These are phyloP conservation scores for Arrhamphus sclerolepis DNA, from an alignment of 2,797 vertebrate species.

Conservation along the genomic window DNA sequence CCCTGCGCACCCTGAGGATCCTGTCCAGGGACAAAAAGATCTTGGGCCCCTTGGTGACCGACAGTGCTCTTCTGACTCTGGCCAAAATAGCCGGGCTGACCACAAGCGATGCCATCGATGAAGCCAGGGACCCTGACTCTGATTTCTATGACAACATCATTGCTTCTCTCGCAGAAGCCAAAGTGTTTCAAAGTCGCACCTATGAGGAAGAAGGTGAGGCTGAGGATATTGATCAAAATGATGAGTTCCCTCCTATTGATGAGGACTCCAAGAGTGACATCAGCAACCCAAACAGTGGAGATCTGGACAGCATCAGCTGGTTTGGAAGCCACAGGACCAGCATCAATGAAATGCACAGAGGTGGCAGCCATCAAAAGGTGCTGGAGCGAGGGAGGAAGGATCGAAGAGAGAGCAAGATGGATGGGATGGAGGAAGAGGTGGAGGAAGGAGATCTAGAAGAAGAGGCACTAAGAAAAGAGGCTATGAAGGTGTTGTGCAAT, in stretches of 20 bases:
- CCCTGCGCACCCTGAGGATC: constrained; percentile 78
- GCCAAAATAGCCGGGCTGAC: constrained; percentile 73
- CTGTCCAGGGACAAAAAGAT: constrained; percentile 82
- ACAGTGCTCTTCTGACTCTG: constrained; percentile 70
- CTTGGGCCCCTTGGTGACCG: constrained; percentile 77
- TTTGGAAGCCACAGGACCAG: constrained; percentile 52
- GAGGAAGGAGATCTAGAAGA: constrained; percentile 66
- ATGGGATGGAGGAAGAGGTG: constrained; percentile 61
- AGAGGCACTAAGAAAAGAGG: constrained; percentile 78
- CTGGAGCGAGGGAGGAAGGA: constrained; percentile 71
- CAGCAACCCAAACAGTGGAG: constrained; percentile 41
- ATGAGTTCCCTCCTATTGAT: constrained; percentile 8
- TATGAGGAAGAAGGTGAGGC: constrained; percentile 31
- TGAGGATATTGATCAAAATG: constrained; percentile 5
- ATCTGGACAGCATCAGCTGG: constrained; percentile 54
- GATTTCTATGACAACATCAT: constrained; percentile 72
- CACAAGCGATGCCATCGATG: constrained; percentile 22
- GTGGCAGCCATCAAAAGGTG: constrained; percentile 48
- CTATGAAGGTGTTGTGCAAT: constrained; percentile 84
- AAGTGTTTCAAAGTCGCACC: constrained; percentile 22
- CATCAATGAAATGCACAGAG: constrained; percentile 49
- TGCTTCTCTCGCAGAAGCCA: constrained; percentile 58
- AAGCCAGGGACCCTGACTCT: constrained; percentile 45
- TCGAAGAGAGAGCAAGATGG: constrained; percentile 69
- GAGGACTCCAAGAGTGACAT: constrained; percentile 49